A percentile compares a stretch with the other conserved stretches of the same genome.
Conservation (phyloP, 2,888 invertebrate species). For the Lepidochrysops patricia region DNA sequence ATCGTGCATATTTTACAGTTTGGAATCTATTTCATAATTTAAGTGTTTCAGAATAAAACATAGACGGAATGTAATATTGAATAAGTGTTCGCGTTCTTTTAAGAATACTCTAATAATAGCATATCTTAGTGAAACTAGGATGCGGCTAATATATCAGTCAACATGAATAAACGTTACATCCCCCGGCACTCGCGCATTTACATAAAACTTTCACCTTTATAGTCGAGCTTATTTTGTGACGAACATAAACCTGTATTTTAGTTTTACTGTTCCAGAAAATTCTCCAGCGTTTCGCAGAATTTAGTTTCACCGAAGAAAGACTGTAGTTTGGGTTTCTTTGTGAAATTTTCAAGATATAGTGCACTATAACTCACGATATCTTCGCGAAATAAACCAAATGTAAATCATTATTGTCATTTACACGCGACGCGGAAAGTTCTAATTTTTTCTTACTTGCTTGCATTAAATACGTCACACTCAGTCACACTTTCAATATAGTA, state of each 20-base stretch:
- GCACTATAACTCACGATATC: too few species aligned
- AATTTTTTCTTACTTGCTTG: too few species aligned
- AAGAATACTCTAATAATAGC: background rate
- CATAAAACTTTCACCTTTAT: conserved; percentile 13
- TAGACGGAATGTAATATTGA: too few species aligned
- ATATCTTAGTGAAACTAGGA: background rate
- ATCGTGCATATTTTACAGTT: too few species aligned
- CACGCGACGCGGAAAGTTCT: too few species aligned
- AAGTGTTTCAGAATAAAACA: too few species aligned
- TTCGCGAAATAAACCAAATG: too few species aligned
- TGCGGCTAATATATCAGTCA: conserved; percentile 4
- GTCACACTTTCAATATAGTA: too few species aligned
- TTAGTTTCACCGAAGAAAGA: background rate
- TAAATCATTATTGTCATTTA: too few species aligned
- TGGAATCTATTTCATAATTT: too few species aligned
- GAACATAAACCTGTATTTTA: conserved; percentile 10
- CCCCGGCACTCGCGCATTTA: background rate
- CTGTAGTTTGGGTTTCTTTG: background rate
- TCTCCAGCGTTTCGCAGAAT: background rate
- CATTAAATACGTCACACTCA: too few species aligned
- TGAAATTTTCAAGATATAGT: background rate
- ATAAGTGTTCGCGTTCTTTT: background rate
- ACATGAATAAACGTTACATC: background rate
- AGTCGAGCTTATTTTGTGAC: conserved; percentile 9
- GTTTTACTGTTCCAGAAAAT: conserved; percentile 7